A percentile compares a stretch with the other conserved stretches of the same genome.
These are phyloP conservation scores for Cliona cf. orientalis DNA, from an alignment of 37 sponge, comb jelly and placozoan genomes.

Conservation along the genomic window DNA sequence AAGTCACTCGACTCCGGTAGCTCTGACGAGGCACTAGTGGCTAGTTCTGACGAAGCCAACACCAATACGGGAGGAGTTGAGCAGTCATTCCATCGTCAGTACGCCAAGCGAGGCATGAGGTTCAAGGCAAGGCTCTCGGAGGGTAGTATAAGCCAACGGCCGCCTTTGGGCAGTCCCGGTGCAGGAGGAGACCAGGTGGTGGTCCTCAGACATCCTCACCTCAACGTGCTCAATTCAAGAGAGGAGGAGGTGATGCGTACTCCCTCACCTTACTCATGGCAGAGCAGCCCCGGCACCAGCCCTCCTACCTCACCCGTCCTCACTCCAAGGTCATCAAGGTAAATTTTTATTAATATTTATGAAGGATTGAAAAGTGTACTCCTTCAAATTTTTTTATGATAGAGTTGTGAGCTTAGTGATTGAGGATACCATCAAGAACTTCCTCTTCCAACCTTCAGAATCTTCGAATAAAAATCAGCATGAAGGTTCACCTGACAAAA, in stretches of 20 bases:
- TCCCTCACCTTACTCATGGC: constrained; percentile 38
- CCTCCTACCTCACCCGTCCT: constrained; percentile 42
- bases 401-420: constrained; percentile 28
- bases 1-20: too few relatives aligned
- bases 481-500: neutral
- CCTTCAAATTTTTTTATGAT: neutral
- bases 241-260: neutral
- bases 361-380: neutral
- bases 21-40: too few relatives aligned
- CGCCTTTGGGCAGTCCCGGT: neutral
- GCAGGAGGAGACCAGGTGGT: neutral
- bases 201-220: neutral
- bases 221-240: neutral
- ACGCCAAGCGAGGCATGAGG: constrained; percentile 34
- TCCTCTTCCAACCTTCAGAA: constrained; percentile 30
- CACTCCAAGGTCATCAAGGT: constrained; percentile 62
- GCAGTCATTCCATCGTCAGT: constrained; percentile 10
- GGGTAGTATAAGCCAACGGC: neutral
- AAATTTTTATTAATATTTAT: neutral
- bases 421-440: constrained; percentile 38
- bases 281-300: constrained; percentile 54
- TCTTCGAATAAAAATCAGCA: too few relatives aligned
- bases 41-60: constrained; percentile 3
- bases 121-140: neutral
- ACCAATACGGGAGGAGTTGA: neutral